Percentiles rank a stretch among this genome's conserved stretches.
These are phyloP conservation scores for Myotis yumanensis DNA, from an alignment of 2,113 vertebrate species.

Conservation along the genomic window DNA sequence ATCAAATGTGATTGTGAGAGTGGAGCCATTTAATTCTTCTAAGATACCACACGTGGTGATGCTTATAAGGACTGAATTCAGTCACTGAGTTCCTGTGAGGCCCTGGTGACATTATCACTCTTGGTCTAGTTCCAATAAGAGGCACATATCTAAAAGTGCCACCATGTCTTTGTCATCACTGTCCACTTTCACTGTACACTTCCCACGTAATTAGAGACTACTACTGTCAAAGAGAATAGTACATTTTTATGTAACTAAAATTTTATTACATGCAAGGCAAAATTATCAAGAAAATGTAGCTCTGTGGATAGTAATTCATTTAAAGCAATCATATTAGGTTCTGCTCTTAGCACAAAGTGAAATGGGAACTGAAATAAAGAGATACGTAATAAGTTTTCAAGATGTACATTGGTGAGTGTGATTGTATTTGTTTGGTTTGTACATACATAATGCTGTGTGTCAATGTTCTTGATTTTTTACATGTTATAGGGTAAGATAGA, in stretches of 20 bases:
- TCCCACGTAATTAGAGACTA: neutral
- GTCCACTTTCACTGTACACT: neutral
- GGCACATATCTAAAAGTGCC: neutral
- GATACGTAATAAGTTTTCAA: neutral
- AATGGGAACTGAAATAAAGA: neutral
- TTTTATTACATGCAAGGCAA: neutral
- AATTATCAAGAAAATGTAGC: neutral
- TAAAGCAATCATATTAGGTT: neutral
- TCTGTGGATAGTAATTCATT: neutral
- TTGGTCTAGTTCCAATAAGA: neutral
- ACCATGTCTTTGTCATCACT: neutral
- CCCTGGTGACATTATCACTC: neutral
- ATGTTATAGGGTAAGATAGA: neutral
- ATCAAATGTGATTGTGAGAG: neutral
- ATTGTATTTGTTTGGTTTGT: neutral
- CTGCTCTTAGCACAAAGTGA: neutral
- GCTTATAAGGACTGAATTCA: neutral
- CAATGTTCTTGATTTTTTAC: neutral
- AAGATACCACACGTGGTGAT: neutral
- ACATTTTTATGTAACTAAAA: neutral
- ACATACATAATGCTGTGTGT: neutral
- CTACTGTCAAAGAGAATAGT: neutral
- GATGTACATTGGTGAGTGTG: neutral
- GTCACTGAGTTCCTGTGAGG: neutral
- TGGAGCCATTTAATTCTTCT: neutral